Base-by-base conservation (phyloP, 2,888 invertebrate genomes). In the Drosophila paramelanica region DNA sequence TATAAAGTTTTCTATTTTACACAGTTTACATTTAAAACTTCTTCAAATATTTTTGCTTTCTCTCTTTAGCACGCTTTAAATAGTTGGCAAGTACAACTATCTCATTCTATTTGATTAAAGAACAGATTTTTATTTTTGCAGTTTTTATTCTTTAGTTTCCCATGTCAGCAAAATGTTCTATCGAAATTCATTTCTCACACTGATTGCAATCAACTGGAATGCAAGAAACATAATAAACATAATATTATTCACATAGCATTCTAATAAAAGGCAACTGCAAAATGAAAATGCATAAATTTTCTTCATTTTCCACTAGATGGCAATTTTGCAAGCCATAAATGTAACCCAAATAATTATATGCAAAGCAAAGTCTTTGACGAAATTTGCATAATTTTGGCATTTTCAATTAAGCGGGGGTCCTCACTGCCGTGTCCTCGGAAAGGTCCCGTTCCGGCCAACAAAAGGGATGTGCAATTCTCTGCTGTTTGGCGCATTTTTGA, bases 301-400 rank as follows among this genome's bases (percentile, higher is more conserved):
- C 45, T 45, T 23, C n/a, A 13, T 33, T 65, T 70, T 79, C 43
- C 56, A 50, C 49, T 53, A 36, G 49, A 25, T 68, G 67, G 62
- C 49, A 36, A 69, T 64, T 71, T 77, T 49, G 36, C 36, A 13
- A 39, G 33, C 41, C 46, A 57, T 61, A 67, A 70, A 68, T 73
- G 79, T 42, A 73, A 77, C 69, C 73, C 41, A 79, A 73, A 75
- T 81, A 52, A 75, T 83, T 66, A 73, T 73, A 31, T 31, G 83
- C 77, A 77, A 66, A 67, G 67, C 57, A 49, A 20, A 56, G 41
- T 64, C 62, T 60, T 51, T 2, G 4, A 25, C 2, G 2, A 23
- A 41, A 77, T 74, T 83, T 71, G 74, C 81, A 87, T 84, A 74
- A 60, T 73, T 86, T 81, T 87, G 67, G 78, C 76, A 87, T 73